Percentiles rank a stretch among this genome's conserved stretches.
phyloP scores from a whole-genome alignment of 2,113 vertebrate species.

The Trachemys scripta region DNA sequence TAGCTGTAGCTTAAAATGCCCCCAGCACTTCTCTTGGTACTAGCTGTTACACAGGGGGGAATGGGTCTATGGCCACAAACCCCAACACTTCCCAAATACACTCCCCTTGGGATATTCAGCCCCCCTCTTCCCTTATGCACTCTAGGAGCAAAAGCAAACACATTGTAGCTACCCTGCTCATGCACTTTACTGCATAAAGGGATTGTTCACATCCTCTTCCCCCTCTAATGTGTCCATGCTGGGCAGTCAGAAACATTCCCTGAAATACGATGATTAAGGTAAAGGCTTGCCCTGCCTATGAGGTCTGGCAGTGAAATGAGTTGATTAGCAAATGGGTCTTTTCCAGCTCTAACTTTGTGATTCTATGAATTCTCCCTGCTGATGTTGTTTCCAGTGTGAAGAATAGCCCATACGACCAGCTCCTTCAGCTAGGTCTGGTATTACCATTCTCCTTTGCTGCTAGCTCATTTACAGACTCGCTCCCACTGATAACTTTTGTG shows the following conservation, averaged over 20 bases:
- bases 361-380: neutral
- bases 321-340: neutral
- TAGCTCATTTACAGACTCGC: neutral
- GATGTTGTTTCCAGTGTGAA: neutral
- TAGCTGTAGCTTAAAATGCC: conserved; percentile 44
- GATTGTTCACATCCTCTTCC: neutral
- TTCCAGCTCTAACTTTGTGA: neutral
- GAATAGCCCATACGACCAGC: neutral
- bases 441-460: neutral
- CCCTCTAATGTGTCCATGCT: neutral
- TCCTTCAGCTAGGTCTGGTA: neutral
- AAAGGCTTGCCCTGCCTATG: neutral
- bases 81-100: conserved; percentile 4
- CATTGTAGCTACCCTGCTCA: neutral
- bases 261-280: neutral
- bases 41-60: neutral
- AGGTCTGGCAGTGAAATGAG: neutral
- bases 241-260: neutral
- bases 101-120: neutral
- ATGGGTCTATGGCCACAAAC: neutral
- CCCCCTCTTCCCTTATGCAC: neutral
- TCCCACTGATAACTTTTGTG: neutral
- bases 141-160: neutral
- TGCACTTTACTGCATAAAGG: neutral
- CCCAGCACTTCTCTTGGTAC: neutral